Evolutionary conservation across 2,113 vertebrate species (phyloP).

Genomic region (Myodes glareolus): DNA sequence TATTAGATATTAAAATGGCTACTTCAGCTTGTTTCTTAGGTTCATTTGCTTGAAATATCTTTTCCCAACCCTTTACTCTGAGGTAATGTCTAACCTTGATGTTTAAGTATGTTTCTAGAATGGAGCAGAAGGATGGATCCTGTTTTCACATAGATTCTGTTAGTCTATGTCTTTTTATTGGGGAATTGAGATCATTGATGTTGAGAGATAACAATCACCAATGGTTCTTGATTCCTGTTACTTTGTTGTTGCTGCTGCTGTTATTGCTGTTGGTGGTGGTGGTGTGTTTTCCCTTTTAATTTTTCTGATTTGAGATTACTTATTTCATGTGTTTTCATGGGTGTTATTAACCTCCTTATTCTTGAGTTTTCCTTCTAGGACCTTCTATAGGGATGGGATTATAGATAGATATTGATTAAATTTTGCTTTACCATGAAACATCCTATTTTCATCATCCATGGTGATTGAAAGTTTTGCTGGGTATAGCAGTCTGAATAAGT

Average conservation of each 20-base stretch:
- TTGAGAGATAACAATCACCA: neutral
- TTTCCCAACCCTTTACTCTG: neutral
- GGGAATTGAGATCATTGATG: neutral
- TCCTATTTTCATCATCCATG: neutral
- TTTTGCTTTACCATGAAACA: neutral
- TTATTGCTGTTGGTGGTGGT: neutral
- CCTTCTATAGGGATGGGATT: neutral
- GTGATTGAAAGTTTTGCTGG: neutral
- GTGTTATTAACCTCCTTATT: neutral
- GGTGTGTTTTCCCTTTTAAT: neutral
- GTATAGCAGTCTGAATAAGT: neutral
- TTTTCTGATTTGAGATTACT: neutral
- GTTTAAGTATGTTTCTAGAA: neutral
- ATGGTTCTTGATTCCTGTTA: neutral
- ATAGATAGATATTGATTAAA: neutral
- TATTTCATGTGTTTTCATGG: neutral
- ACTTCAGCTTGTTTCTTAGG: neutral
- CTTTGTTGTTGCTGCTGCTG: neutral
- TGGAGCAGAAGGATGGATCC: neutral
- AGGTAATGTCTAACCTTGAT: neutral
- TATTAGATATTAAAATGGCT: neutral
- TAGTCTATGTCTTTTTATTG: neutral
- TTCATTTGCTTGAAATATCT: neutral
- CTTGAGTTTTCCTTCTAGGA: neutral
- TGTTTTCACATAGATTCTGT: neutral